These are phyloP conservation scores for Macrophya annulata DNA, from an alignment of 2,888 invertebrate species.

Conservation along the genomic window DNA sequence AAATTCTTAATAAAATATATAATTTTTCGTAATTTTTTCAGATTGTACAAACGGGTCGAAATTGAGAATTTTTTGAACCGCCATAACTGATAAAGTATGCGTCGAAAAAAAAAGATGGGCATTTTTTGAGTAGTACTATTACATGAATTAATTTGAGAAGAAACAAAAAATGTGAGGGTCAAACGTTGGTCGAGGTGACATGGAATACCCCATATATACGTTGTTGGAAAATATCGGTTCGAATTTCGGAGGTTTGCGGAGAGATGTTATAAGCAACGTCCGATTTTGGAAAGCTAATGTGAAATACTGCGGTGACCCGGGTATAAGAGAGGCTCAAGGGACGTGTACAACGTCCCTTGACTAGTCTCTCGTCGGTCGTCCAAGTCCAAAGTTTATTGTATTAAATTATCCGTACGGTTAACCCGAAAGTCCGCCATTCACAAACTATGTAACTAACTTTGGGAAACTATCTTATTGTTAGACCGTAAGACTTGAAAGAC, in stretches of 20 bases:
- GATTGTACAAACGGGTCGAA: too few species aligned
- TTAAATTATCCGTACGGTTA: slow-evolving; percentile 34
- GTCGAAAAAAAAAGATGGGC: too few species aligned
- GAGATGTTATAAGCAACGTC: neutral
- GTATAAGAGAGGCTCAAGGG: slow-evolving; percentile 18
- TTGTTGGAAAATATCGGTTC: neutral
- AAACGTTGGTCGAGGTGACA: too few species aligned
- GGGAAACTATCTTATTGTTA: neutral
- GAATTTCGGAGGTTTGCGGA: neutral
- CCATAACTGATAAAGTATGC: too few species aligned
- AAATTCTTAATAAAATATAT: too few species aligned
- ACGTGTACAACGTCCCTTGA: slow-evolving; percentile 39
- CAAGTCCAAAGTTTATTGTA: slow-evolving; percentile 37
- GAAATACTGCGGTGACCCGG: slow-evolving; percentile 25
- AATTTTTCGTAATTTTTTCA: too few species aligned
- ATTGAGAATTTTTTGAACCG: too few species aligned
- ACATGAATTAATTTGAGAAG: too few species aligned
- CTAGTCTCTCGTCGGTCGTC: slow-evolving; percentile 39
- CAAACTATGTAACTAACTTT: slow-evolving; percentile 13
- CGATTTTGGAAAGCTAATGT: slow-evolving; percentile 44
- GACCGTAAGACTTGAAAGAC: neutral
- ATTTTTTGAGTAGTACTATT: too few species aligned
- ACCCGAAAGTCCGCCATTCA: slow-evolving; percentile 31
- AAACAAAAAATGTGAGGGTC: too few species aligned
- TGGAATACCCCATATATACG: too few species aligned